A percentile compares a stretch with the other conserved stretches of the same genome.
These are phyloP conservation scores for Pipistrellus pygmaeus DNA, from an alignment of 2,797 vertebrate species.

Conservation along the genomic window DNA sequence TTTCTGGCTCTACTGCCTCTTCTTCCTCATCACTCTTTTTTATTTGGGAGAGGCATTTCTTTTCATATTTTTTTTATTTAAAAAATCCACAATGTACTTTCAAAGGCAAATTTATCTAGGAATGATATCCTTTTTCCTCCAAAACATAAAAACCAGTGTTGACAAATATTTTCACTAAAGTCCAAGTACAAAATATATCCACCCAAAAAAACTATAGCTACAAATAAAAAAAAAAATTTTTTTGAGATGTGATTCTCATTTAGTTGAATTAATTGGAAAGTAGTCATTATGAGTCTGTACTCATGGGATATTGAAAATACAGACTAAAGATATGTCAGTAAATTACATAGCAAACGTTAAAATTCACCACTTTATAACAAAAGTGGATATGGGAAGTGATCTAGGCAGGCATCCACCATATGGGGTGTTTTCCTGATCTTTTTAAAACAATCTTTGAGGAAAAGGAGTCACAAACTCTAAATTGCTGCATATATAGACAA, in stretches of 20 bases:
- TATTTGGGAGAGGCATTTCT: fast-evolving
- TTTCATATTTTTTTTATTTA: not conserved
- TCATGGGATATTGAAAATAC: not conserved
- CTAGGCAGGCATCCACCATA: not conserved
- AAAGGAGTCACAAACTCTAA: not conserved
- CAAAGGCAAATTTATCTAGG: not conserved
- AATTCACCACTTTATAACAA: not conserved
- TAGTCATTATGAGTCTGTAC: not conserved
- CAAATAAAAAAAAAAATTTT: not conserved
- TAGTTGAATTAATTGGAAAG: not conserved
- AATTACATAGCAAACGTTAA: not conserved
- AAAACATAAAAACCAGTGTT: not conserved
- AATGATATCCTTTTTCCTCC: not conserved
- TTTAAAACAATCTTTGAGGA: not conserved
- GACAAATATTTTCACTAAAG: not conserved
- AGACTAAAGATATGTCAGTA: not conserved
- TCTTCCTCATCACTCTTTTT: not conserved
- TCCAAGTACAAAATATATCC: not conserved
- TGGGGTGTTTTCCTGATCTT: not conserved
- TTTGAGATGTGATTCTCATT: not conserved
- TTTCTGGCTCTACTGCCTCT: too few species aligned
- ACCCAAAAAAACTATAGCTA: not conserved
- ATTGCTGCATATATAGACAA: not conserved
- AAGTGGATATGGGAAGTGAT: not conserved
- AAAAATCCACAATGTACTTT: not conserved